These are phyloP conservation scores for Lasius platythorax DNA, from an alignment of 2,888 invertebrate species.

Conservation along the genomic window DNA sequence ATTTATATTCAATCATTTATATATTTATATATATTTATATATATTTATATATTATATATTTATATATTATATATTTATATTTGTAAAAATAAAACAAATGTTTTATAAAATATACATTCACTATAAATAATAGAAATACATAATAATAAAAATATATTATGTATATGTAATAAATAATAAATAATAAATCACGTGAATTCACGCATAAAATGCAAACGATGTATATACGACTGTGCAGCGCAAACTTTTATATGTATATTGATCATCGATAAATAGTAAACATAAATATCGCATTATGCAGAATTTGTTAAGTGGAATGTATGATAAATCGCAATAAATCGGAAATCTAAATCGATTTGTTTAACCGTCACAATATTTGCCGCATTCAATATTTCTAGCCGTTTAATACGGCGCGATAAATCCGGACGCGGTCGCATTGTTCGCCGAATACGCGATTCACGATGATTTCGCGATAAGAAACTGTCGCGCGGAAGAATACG, in stretches of 20 bases:
- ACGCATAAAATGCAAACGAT: not conserved
- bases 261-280: constrained; percentile 3
- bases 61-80: constrained; percentile 3
- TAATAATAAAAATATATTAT: constrained; percentile 17
- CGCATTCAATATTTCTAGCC: constrained; percentile 17
- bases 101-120: not conserved
- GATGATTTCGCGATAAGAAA: constrained; percentile 39
- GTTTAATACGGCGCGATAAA: not conserved
- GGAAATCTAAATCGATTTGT: not conserved
- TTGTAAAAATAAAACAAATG: not conserved
- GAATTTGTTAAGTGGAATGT: constrained; percentile 15
- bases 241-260: constrained; percentile 12
- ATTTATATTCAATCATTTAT: not conserved
- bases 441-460: constrained; percentile 20
- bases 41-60: not conserved
- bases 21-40: not conserved
- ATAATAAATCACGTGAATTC: constrained; percentile 13
- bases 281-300: constrained; percentile 21
- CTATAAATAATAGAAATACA: not conserved
- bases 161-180: constrained; percentile 14
- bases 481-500: constrained; percentile 30
- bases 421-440: constrained; percentile 3
- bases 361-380: constrained; percentile 10
- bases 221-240: not conserved
- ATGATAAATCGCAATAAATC: not conserved